Base-by-base conservation (phyloP, 2,888 invertebrate species). In the Monopis laevigella region DNA sequence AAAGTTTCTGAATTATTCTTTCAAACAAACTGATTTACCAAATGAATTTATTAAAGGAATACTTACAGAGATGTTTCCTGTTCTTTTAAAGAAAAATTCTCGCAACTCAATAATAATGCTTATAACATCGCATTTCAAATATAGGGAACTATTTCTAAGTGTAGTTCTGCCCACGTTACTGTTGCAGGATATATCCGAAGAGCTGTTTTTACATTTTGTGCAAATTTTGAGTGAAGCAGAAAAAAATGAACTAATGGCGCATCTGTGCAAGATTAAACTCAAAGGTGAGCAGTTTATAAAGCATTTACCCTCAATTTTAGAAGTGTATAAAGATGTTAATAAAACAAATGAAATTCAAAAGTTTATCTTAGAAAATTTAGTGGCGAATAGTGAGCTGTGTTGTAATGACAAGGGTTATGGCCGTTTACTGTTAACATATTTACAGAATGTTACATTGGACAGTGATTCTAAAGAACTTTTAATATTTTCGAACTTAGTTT, bases 371-470 rank as follows among this genome's bases (percentile, higher is more conserved):
- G 36, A 45, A 1, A 46, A 54, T 11, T 40, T 77, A 2, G 41
- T 53, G 13, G 45, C 48, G 11, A 44, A 53, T 32, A 46, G 54
- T 0, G 17, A 50, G 0, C 11, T 17, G 10, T 72, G 65, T 48
- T 18, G 18, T 0, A 45, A 42, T 0, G 60, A 77, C 21, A 66
- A 59, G 35, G 59, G 54, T 3, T 78, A 59, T 52, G 77, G 77
- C 0, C 51, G 59, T 6, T 44, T 75, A 0, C 45, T 77, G 3
- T 43, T 73, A 1, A 36, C 51, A 0, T 73, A 49, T 49, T 44
- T 77, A 8, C 65, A 73, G 46, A 11, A 21, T 47, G 1, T 48
- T 7, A 50, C 7, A 12, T 40, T 10, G 2, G 11, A 13, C n/a
- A 17, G 16, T 3, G 18, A 40, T 28, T 40, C 21, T 2, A 38